A percentile compares a stretch with the other conserved stretches of the same genome.
Conservation (phyloP, 2,113 vertebrate genomes). For the Catharus bicknelli region DNA sequence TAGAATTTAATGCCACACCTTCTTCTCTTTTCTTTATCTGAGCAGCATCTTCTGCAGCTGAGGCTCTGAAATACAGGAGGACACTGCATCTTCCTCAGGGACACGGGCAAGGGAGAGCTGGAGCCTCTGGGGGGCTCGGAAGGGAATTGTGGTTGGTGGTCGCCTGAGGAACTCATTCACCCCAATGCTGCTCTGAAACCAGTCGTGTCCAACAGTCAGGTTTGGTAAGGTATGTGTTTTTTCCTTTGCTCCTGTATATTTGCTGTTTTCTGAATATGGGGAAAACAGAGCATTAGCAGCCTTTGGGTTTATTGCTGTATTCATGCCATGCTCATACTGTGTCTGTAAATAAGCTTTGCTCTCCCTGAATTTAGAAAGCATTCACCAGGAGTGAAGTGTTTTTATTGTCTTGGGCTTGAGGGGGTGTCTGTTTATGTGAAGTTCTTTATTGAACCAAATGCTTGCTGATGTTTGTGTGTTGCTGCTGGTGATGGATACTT, state of each 20-base stretch:
- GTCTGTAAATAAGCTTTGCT: background rate
- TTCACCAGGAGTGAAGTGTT: background rate
- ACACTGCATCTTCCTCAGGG: constrained; percentile 46
- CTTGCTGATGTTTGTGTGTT: background rate
- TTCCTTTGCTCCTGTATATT: background rate
- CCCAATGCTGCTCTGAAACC: constrained; percentile 71
- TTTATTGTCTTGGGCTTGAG: constrained; percentile 5
- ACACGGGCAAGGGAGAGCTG: background rate
- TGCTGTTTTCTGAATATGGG: background rate
- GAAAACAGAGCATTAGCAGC: background rate
- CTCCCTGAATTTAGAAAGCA: background rate
- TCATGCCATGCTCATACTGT: background rate
- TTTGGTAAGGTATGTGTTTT: constrained; percentile 66
- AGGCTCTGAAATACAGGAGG: constrained; percentile 59
- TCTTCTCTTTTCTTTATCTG: constrained; percentile 23
- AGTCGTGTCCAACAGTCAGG: constrained; percentile 16
- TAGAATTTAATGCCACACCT: constrained; percentile 46
- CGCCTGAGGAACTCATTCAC: constrained; percentile 42
- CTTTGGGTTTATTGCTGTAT: background rate
- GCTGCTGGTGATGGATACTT: background rate
- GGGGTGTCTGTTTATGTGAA: background rate
- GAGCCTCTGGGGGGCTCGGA: background rate
- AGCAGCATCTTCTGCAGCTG: constrained; percentile 35
- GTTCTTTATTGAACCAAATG: background rate
- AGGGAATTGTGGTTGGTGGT: background rate